phyloP scores from a whole-genome alignment of 1,140 invertebrate species.

The Drosophila mayri region DNA sequence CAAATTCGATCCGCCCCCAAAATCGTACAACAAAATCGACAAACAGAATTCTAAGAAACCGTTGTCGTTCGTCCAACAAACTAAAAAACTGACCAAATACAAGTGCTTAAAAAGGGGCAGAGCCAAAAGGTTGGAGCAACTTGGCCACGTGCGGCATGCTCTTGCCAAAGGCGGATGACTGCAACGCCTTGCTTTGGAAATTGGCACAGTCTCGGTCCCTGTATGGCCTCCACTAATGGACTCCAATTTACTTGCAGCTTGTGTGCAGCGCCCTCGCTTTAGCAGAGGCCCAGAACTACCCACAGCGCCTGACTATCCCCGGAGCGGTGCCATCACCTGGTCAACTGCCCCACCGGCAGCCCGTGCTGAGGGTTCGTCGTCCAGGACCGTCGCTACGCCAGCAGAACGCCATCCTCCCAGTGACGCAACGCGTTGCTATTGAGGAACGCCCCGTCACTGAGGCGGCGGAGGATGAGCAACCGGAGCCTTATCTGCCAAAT shows the following conservation, averaged over 20 bases:
- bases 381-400: slow-evolving; percentile 82
- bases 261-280: slow-evolving; percentile 61
- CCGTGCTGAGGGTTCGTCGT: slow-evolving; percentile 85
- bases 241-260: slow-evolving; percentile 43
- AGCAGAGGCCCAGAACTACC: slow-evolving; percentile 85
- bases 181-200: slow-evolving; percentile 11
- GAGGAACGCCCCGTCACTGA: slow-evolving; percentile 88
- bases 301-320: slow-evolving; percentile 87
- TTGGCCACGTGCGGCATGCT: slow-evolving; percentile 47
- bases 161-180: slow-evolving; percentile 5
- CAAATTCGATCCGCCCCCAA: slow-evolving; percentile 19
- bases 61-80: not conserved
- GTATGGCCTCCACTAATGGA: slow-evolving; percentile 26
- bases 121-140: slow-evolving; percentile 24
- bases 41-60: slow-evolving; percentile 29
- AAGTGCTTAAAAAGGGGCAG: slow-evolving; percentile 47
- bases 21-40: not conserved
- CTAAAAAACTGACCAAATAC: not conserved
- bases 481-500: slow-evolving; percentile 69
- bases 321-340: slow-evolving; percentile 86
- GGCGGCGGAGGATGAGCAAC: slow-evolving; percentile 86
- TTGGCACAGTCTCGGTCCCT: slow-evolving; percentile 23
- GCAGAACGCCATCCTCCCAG: slow-evolving; percentile 85
- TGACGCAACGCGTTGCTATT: slow-evolving; percentile 82
- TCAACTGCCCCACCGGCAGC: slow-evolving; percentile 85